These are phyloP conservation scores for Hydractinia echinata DNA, from an alignment of 30 jellyfish, hydroid and myxozoan genomes.

Conservation along the genomic window DNA sequence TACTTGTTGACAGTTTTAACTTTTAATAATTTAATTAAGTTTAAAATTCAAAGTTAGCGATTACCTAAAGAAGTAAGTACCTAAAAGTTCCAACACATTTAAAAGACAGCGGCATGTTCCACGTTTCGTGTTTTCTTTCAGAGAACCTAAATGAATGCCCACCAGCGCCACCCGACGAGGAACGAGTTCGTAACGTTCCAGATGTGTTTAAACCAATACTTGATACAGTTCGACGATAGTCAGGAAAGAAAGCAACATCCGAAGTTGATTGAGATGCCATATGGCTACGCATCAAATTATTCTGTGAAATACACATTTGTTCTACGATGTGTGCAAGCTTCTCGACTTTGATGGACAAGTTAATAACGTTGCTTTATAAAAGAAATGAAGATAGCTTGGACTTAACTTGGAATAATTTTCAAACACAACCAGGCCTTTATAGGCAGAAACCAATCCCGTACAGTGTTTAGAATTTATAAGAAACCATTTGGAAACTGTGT, in stretches of 20 bases:
- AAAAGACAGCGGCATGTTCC: conserved; percentile 98
- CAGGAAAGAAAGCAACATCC: conserved; percentile 50
- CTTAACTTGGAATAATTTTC: not conserved
- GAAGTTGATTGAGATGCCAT: conserved; percentile 77
- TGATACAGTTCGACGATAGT: conserved; percentile 47
- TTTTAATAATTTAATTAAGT: too few relatives aligned
- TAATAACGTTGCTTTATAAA: conserved; percentile 50
- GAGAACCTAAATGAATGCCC: conserved; percentile 29
- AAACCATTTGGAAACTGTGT: not conserved
- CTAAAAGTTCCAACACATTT: conserved; percentile 98
- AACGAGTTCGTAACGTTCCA: not conserved
- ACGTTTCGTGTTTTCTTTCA: conserved; percentile 52
- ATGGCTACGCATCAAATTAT: conserved; percentile 48
- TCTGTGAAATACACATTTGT: conserved; percentile 64
- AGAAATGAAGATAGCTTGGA: not conserved
- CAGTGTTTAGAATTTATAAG: not conserved
- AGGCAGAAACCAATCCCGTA: not conserved
- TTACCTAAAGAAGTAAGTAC: conserved; percentile 22
- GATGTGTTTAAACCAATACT: conserved; percentile 35
- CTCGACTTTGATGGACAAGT: conserved; percentile 66
- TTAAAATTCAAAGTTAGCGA: too few relatives aligned
- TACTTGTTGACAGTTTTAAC: too few relatives aligned
- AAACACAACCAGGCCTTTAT: not conserved
- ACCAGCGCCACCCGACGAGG: conserved; percentile 27
- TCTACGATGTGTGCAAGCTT: conserved; percentile 67